Conservation (phyloP, 2,888 invertebrate genomes). For the Hofmannophila pseudospretella region DNA sequence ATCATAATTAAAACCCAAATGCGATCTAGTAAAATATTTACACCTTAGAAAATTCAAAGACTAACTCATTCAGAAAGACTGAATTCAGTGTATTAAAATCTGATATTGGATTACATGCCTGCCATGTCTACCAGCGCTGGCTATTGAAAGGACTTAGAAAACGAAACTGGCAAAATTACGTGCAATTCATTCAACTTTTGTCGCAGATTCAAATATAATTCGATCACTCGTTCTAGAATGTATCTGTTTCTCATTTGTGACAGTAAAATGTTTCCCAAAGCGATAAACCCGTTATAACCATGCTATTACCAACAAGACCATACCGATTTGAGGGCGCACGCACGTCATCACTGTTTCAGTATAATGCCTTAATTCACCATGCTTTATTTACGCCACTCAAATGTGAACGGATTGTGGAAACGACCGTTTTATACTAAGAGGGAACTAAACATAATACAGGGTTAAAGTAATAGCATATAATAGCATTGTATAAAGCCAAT, state of each 20-base stretch:
- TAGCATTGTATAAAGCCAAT: too few species aligned
- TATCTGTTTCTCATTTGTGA: conserved; percentile 10
- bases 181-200: too few species aligned
- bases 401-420: conserved; percentile 24
- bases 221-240: conserved; percentile 9
- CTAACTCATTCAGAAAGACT: too few species aligned
- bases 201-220: conserved; percentile 19
- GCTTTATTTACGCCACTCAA: conserved; percentile 20
- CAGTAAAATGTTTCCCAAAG: conserved; percentile 12
- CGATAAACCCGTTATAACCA: conserved; percentile 24
- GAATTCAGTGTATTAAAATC: too few species aligned
- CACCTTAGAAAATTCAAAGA: too few species aligned
- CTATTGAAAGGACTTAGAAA: too few species aligned
- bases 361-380: conserved; percentile 6
- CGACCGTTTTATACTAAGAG: conserved; percentile 24
- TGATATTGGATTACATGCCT: too few species aligned
- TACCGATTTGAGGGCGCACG: conserved; percentile 14
- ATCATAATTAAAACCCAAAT: too few species aligned
- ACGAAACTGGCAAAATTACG: too few species aligned
- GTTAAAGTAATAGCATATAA: conserved; percentile 5
- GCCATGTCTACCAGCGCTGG: too few species aligned
- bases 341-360: conserved; percentile 11
- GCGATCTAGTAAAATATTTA: too few species aligned
- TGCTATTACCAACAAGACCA: conserved; percentile 20
- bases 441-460: conserved; percentile 13